Conservation (phyloP, 2,888 invertebrate genomes). For the Itoplectis maculator region DNA sequence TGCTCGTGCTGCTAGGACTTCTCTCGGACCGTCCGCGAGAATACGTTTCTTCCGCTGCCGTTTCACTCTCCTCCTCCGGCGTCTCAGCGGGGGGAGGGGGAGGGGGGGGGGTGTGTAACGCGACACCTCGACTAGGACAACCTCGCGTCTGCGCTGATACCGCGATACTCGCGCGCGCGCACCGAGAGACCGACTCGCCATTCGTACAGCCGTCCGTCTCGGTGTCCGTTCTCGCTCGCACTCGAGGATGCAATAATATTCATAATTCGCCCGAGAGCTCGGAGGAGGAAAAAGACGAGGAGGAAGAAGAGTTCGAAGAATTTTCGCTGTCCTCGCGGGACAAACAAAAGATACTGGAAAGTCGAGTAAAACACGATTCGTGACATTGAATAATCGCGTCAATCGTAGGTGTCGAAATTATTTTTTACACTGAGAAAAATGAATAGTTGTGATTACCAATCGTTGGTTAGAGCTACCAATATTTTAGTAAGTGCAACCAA, state of each 20-base stretch:
- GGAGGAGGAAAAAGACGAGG: too few species aligned
- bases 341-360: too few species aligned
- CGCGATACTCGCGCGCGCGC: conserved; percentile 77
- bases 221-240: background rate
- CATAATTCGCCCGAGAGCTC: conserved; percentile 78
- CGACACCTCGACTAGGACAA: conserved; percentile 79
- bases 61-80: conserved; percentile 48
- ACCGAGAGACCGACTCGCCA: too few species aligned
- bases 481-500: too few species aligned
- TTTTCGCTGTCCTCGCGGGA: conserved; percentile 8
- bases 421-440: too few species aligned
- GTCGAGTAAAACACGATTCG: background rate
- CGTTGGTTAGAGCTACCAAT: too few species aligned
- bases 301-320: conserved; percentile 72
- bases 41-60: conserved; percentile 38
- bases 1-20: conserved; percentile 5
- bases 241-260: conserved; percentile 81
- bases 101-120: conserved; percentile 80
- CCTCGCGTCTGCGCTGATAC: conserved; percentile 23
- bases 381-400: too few species aligned
- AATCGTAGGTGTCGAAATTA: too few species aligned
- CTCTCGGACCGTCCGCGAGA: conserved; percentile 37
- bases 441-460: too few species aligned
- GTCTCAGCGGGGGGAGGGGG: too few species aligned
- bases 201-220: conserved; percentile 11